Evolutionary conservation across 1,140 invertebrate genomes (phyloP).

Genomic region (Drosophila repletoides): DNA sequence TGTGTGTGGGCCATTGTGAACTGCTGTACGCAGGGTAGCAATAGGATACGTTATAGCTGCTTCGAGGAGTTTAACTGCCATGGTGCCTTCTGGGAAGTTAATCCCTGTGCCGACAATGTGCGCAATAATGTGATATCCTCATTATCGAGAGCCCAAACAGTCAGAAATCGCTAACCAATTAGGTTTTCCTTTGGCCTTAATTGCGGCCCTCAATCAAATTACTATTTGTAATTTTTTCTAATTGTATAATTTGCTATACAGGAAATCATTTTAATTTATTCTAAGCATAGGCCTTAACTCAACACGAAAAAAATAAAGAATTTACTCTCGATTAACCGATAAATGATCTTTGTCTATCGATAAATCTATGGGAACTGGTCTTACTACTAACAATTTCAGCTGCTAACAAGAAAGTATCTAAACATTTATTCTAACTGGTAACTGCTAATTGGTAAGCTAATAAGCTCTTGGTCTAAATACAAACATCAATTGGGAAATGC

Average conservation of each 20-base stretch:
- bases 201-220: not conserved
- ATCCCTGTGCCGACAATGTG: constrained; percentile 85
- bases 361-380: no score
- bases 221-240: constrained; percentile 3
- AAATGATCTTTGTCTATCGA: not conserved
- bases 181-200: no score
- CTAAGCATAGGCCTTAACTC: not conserved
- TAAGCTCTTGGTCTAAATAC: not conserved
- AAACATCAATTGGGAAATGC: constrained; percentile 4
- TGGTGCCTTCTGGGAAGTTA: constrained; percentile 85
- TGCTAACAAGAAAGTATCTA: no score
- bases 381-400: no score
- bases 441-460: not conserved
- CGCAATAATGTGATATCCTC: constrained; percentile 63
- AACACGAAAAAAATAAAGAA: constrained; percentile 6
- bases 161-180: no score
- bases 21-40: constrained; percentile 84
- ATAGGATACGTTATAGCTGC: constrained; percentile 83
- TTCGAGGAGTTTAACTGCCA: constrained; percentile 87
- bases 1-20: constrained; percentile 88
- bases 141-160: constrained; percentile 26
- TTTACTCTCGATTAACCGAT: not conserved
- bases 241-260: constrained; percentile 11
- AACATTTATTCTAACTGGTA: not conserved
- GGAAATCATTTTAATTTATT: constrained; percentile 24